Evolutionary conservation across 2,797 vertebrate genomes (phyloP), one percentile per base, ranked within the genome.

Genomic region (Sitta carolinensis): DNA sequence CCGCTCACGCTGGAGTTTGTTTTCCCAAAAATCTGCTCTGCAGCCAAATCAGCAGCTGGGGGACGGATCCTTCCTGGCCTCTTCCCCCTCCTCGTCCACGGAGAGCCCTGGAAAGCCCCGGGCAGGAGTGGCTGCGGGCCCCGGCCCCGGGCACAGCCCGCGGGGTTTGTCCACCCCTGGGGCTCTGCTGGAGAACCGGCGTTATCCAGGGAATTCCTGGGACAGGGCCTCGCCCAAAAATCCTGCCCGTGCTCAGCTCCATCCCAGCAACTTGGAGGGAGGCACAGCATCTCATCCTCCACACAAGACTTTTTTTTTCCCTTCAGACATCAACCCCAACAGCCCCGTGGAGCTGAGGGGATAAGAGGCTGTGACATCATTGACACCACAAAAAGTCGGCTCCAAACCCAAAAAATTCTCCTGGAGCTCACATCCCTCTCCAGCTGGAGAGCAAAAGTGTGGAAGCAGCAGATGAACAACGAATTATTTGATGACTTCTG

Each of bases 1-100:
- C 27, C 2, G 3, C 38, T 47, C 6, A 17, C 2, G 0, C 2
- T 2, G 1, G 8, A 36, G 43, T 8, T 26, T 2, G 27, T 52
- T 67, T 43, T 27, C 63, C 72, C 34, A 38, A 82, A 79, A 64
- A 19, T 22, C 43, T 29, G 17, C 52, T 84, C 81, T 7, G 36
- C 5, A 0, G 50, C 62, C 57, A 14, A 13, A 64, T 2, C 29
- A 20, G 62, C 58, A 64, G 58, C 70, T 21, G 58, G 79, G 72
- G 32, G 36, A 72, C 9, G 57, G 51, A 5, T 27, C 11, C 63
- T 55, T 15, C 69, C 43, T 66, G 2, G 0, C 23, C 52, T 85
- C n/a, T n/a, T n/a, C 16, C 68, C 50, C n/a, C 13, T 45, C 88
- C 10, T 15, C 32, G 67, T 72, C 10, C 70, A 38, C 13, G 62